Base-by-base conservation (phyloP, 2,113 vertebrate genomes). In the Ailuropoda melanoleuca region DNA sequence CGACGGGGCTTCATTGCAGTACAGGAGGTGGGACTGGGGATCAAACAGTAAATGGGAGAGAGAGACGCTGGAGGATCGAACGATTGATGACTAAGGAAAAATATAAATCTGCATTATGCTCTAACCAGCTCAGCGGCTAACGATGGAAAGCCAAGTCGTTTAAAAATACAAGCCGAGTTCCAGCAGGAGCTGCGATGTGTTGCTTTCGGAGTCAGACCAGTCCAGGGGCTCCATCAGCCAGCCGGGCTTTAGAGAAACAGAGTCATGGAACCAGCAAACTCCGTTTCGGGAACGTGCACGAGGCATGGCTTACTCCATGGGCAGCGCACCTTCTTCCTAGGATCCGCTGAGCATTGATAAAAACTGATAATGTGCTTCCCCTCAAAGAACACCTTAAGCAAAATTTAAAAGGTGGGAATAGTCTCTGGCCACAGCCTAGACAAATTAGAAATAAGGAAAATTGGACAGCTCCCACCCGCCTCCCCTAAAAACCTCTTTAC, bases 141-240 rank as follows among this genome's bases (percentile, higher is more conserved):
- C 4, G 2, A 0, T 5, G 14, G 4, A 31, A 72, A 34, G 48
- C 60, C 66, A 21, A 11, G 68, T 15, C 31, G 17, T 21, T 26
- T 43, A 56, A 56, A 82, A 23, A 23, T 15, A 11, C 0, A 0
- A 24, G 23, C 43, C 9, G 34, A 24, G 24, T 26, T 23, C 39
- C 39, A 6, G 23, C 0, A 39, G 77, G 55, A 39, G 11, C 1
- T 0, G 14, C 37, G 11, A 2, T 1, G 68, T 8, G 2, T 15
- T 34, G 6, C 50, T 19, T 53, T 50, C 53, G 43, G 81, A 50
- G n/a, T 18, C 81, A 50, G n/a, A 10, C 66, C 12, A 2, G 18
- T 0, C 56, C 6, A 18, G 31, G 6, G 3, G 58, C 60, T 13
- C 24, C 37, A 26, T 18, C 14, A 80, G 56, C 15, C 1, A 17